Conservation (phyloP, 2,888 invertebrate genomes). For the Orthonychiurus folsomi region DNA sequence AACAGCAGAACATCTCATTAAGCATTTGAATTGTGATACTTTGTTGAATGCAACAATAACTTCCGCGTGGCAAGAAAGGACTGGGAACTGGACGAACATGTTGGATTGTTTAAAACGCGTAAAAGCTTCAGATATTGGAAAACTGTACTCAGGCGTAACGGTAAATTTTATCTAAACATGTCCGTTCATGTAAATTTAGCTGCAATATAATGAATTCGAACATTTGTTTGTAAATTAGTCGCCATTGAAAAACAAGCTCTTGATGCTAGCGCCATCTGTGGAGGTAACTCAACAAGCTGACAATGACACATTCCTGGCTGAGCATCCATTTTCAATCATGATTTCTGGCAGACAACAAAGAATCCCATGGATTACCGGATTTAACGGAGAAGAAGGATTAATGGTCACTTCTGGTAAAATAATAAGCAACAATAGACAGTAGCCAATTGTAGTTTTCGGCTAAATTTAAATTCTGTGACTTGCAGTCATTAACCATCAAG, state of each 20-base stretch:
- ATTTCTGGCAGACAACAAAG: constrained; percentile 20
- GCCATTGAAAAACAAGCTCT: constrained; percentile 23
- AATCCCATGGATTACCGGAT: constrained; percentile 28
- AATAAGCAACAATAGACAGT: too few species aligned
- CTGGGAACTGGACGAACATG: constrained; percentile 11
- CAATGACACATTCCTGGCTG: constrained; percentile 21
- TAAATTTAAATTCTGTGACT: too few species aligned
- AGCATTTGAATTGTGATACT: constrained; percentile 19
- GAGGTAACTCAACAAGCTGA: constrained; percentile 18
- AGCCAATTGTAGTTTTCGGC: too few species aligned
- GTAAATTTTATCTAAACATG: neutral
- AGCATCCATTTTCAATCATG: constrained; percentile 35
- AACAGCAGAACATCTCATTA: constrained; percentile 20
- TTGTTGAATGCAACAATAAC: neutral
- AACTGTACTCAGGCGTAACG: neutral
- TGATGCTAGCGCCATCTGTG: constrained; percentile 31
- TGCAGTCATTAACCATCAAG: too few species aligned
- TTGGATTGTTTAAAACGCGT: constrained; percentile 24
- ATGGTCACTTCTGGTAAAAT: constrained; percentile 20
- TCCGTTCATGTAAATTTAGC: neutral
- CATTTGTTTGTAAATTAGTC: neutral
- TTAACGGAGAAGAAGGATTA: constrained; percentile 34
- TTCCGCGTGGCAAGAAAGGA: constrained; percentile 5
- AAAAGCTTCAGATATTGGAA: constrained; percentile 7
- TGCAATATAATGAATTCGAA: neutral